Evolutionary conservation across 2,888 invertebrate genomes (phyloP).

Genomic region (Eustalomyia histrio): DNA sequence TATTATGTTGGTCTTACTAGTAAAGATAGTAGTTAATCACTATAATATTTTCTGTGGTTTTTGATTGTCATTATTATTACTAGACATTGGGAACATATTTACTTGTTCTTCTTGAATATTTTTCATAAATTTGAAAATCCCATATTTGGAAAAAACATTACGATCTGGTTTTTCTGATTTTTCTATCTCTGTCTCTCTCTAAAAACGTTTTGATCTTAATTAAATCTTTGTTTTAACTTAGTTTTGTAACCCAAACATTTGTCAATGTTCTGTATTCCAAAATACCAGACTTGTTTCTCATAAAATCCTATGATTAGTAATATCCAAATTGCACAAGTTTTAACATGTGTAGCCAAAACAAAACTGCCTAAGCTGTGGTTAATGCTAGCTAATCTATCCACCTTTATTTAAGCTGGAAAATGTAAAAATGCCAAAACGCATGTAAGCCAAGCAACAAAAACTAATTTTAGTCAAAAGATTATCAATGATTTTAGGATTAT

Average conservation of each 20-base stretch:
- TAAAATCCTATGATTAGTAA: conserved; percentile 72
- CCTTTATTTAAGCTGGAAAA: conserved; percentile 15
- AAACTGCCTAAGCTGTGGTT: conserved; percentile 52
- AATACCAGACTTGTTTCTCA: conserved; percentile 70
- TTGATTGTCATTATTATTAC: neutral
- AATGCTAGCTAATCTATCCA: conserved; percentile 45
- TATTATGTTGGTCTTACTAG: neutral
- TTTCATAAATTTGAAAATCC: conserved; percentile 7
- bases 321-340: conserved; percentile 74
- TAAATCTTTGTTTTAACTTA: conserved; percentile 36
- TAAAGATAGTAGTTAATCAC: neutral
- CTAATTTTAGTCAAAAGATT: conserved; percentile 26
- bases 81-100: neutral
- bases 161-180: conserved; percentile 13
- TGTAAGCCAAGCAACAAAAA: neutral
- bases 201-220: conserved; percentile 43
- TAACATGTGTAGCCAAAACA: conserved; percentile 61
- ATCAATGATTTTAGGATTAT: conserved; percentile 7
- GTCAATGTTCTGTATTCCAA: conserved; percentile 29
- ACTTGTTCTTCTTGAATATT: neutral
- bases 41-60: conserved; percentile 22
- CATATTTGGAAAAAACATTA: conserved; percentile 2
- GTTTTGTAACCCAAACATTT: neutral
- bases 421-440: conserved; percentile 11
- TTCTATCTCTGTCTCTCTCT: conserved; percentile 7